A percentile compares a stretch with the other conserved stretches of the same genome.
These are phyloP conservation scores for Nomada flava DNA, from an alignment of 2,888 invertebrate species.

Conservation along the genomic window DNA sequence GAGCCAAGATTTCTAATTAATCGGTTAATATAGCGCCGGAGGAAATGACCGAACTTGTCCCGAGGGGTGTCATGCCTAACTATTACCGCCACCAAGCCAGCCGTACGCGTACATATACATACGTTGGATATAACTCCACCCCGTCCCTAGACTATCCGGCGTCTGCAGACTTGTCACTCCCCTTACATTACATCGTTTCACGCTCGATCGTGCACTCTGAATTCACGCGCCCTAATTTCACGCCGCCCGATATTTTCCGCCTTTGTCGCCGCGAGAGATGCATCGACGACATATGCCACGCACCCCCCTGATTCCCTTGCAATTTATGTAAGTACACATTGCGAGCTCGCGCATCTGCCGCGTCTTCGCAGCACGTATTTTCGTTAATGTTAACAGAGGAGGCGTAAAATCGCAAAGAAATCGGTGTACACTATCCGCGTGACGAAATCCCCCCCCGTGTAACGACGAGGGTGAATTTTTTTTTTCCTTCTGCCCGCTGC, in stretches of 20 bases:
- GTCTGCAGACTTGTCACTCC: constrained; percentile 57
- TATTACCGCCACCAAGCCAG: constrained; percentile 21
- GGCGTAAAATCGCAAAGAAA: constrained; percentile 68
- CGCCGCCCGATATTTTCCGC: constrained; percentile 70
- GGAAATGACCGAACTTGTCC: constrained; percentile 61
- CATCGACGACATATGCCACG: constrained; percentile 72
- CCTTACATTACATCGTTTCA: constrained; percentile 76
- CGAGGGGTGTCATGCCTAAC: constrained; percentile 42
- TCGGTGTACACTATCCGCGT: constrained; percentile 45
- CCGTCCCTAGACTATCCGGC: constrained; percentile 37
- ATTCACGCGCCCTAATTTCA: constrained; percentile 76
- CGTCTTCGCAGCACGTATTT: constrained; percentile 41
- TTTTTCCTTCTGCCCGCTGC: not conserved
- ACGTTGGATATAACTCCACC: not conserved
- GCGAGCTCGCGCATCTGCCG: constrained; percentile 64
- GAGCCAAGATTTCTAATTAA: constrained; percentile 63
- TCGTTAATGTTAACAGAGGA: constrained; percentile 57
- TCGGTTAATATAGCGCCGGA: constrained; percentile 53
- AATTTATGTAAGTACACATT: constrained; percentile 63
- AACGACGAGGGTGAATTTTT: constrained; percentile 45
- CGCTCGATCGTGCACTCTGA: constrained; percentile 75
- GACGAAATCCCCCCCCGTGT: constrained; percentile 44
- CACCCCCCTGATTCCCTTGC: constrained; percentile 49
- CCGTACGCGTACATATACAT: not conserved
- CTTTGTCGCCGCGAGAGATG: constrained; percentile 67